Base-by-base conservation (phyloP, 2,888 invertebrate species). In the Serripes groenlandicus region DNA sequence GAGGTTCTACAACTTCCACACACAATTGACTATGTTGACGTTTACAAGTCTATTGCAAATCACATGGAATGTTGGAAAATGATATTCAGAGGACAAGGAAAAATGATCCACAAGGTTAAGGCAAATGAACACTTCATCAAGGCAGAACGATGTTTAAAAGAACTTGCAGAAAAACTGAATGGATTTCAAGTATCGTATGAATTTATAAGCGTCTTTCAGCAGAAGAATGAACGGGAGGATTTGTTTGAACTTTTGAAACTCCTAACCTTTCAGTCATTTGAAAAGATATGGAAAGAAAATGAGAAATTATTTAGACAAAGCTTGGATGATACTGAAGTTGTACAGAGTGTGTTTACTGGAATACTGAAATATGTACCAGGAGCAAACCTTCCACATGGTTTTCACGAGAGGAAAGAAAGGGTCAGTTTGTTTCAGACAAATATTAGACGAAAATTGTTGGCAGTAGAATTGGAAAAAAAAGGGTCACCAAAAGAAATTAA, bases 41-140 rank as follows among this genome's bases (percentile, higher is more conserved):
- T 54, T 9, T 75, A 78, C 26, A n/a, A 64, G 7, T 23, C 3
- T 28, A 42, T 70, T 11, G 42, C 72, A 9, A 26, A 70, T 21
- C 54, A 78, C 49, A 28, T 28, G 0, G 30, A 71, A 5, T 66
- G 73, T 35, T 82, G 82, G 82, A 28, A 75, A 64, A 23, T 66
- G 3, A 28, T 82, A 32, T 62, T 32, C 2, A 18, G 15, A 4
- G 62, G 66, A 26, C n/a, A 56, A 34, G 82, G 82, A 32, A 23
- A 7, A 5, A 26, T 15, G 7, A 78, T 52, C 26, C 11, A n/a
- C 5, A 15, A 18, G 26, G 37, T 81, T 5, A 1, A n/a, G 26
- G 28, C 68, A 3, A 76, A 69, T 30, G 18, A 56, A 23, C 58
- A 52, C 35, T 73, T 30, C 34, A 28, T 30, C 34, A 5, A 15